A percentile compares a stretch with the other conserved stretches of the same genome.
These are phyloP conservation scores for Halesus radiatus DNA, from an alignment of 1,140 invertebrate genomes.

Conservation along the genomic window DNA sequence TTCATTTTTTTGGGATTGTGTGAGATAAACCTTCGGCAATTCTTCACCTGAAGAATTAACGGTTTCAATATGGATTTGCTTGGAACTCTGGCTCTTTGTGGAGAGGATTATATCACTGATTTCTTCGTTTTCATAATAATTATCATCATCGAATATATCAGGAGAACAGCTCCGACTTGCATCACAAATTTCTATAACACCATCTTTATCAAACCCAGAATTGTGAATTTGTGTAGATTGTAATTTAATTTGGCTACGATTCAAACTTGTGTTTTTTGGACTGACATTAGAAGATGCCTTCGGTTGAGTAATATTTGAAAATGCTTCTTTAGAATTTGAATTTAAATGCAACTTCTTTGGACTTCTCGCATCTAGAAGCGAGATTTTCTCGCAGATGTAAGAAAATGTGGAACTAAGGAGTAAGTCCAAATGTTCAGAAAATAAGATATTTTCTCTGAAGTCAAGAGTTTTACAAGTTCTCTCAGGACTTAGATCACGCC, in stretches of 20 bases:
- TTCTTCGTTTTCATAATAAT: conserved; percentile 51
- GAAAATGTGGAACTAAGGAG: conserved; percentile 62
- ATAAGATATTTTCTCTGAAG: conserved; percentile 61
- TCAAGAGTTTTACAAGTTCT: conserved; percentile 44
- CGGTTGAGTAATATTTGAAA: too few species aligned
- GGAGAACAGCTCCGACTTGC: conserved; percentile 61
- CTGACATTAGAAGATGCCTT: too few species aligned
- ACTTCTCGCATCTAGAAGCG: conserved; percentile 48
- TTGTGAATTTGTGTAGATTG: not conserved
- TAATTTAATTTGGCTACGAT: not conserved
- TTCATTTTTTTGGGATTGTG: conserved; percentile 21
- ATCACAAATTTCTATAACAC: not conserved
- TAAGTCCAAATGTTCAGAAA: conserved; percentile 62
- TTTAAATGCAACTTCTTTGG: not conserved
- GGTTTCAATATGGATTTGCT: not conserved
- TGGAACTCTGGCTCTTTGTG: not conserved
- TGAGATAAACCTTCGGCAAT: conserved; percentile 41
- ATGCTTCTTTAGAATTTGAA: not conserved
- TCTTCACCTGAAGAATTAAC: conserved; percentile 39
- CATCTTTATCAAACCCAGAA: not conserved
- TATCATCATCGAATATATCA: conserved; percentile 71
- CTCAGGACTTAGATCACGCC: conserved; percentile 64
- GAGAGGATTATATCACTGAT: not conserved
- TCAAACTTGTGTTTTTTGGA: too few species aligned
- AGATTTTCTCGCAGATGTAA: conserved; percentile 47